Evolutionary conservation across 2,888 invertebrate genomes (phyloP).

Genomic region (Drosophila nr. perissopoda): DNA sequence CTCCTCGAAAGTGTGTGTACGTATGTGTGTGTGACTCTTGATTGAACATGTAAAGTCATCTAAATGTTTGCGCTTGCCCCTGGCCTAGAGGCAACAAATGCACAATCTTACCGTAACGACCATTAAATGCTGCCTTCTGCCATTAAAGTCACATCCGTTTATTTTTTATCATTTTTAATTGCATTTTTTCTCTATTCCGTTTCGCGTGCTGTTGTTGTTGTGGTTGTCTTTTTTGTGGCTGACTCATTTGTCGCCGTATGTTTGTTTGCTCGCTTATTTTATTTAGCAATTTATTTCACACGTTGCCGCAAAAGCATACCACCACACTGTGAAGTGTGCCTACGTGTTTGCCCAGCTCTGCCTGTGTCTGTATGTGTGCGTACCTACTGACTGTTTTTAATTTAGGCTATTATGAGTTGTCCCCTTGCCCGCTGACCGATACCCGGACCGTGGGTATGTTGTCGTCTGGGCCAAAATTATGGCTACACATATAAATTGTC

Average conservation of each 20-base stretch:
- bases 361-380: conserved; percentile 8
- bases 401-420: conserved; percentile 77
- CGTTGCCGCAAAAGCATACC: conserved; percentile 56
- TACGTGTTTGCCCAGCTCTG: conserved; percentile 37
- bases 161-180: conserved; percentile 81
- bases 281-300: conserved; percentile 81
- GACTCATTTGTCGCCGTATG: conserved; percentile 75
- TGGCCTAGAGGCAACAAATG: conserved; percentile 3
- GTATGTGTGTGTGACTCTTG: conserved; percentile 3
- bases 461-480: conserved; percentile 64
- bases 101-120: conserved; percentile 44
- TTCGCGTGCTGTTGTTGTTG: conserved; percentile 18
- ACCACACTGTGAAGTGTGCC: conserved; percentile 35
- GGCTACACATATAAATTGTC: conserved; percentile 82
- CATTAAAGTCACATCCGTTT: conserved; percentile 73
- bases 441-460: conserved; percentile 7
- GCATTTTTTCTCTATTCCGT: conserved; percentile 41
- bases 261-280: conserved; percentile 80
- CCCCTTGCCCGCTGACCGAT: conserved; percentile 10
- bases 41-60: conserved; percentile 10
- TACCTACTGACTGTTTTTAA: conserved; percentile 79
- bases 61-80: conserved; percentile 7
- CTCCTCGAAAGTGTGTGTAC: neutral
- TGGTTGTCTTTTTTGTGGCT: conserved; percentile 26
- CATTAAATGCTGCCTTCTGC: conserved; percentile 59